phyloP scores from a whole-genome alignment of 2,797 vertebrate genomes.

The Mustela erminea region DNA sequence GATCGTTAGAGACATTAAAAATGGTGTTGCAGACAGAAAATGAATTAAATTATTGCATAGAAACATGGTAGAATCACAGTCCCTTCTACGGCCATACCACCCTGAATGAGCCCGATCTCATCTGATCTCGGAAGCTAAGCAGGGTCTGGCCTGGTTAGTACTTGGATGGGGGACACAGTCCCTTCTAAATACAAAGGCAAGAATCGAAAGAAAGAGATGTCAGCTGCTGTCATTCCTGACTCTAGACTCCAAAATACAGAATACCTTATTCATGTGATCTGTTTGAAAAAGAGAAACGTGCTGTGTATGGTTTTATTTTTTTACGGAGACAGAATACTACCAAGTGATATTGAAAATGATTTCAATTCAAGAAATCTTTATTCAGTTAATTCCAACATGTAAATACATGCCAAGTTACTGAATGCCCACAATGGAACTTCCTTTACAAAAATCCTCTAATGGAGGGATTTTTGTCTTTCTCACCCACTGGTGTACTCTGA shows the following conservation, averaged over 20 bases:
- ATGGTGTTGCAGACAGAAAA: neutral
- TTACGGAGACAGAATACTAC: neutral
- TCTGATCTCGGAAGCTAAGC: too few relatives aligned
- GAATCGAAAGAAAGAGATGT: neutral
- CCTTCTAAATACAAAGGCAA: constrained; percentile 21
- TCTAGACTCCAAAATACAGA: neutral
- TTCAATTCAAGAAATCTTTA: neutral
- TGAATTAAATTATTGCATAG: neutral
- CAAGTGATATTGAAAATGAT: neutral
- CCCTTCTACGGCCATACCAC: neutral
- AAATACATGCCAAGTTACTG: neutral
- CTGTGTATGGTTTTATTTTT: neutral
- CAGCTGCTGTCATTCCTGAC: neutral
- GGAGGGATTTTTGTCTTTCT: neutral
- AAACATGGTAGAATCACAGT: neutral
- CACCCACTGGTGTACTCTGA: neutral
- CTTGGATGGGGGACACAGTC: neutral
- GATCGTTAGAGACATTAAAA: neutral
- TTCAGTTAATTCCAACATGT: neutral
- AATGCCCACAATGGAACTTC: neutral
- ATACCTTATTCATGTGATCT: neutral
- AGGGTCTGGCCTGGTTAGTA: too few relatives aligned
- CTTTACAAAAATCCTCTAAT: neutral
- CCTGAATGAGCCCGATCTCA: too few relatives aligned
- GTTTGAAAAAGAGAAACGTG: neutral